Evolutionary conservation across 2,113 vertebrate genomes (phyloP).

Genomic region (Poeciliopsis occidentalis): DNA sequence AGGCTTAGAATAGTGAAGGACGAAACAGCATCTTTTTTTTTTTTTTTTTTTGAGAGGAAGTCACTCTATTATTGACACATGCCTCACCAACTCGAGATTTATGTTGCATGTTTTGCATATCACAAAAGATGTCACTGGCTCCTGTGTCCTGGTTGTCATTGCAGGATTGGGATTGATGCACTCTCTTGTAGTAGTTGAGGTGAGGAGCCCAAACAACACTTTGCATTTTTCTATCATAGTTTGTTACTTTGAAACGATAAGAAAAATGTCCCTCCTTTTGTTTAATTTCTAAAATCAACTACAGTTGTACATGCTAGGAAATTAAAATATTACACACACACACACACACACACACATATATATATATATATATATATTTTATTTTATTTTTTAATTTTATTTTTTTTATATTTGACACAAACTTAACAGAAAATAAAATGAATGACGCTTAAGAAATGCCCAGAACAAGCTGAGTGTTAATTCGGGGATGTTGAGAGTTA

Average conservation of each 20-base stretch:
- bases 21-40: slow-evolving; percentile 47
- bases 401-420: slow-evolving; percentile 16
- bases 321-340: background rate
- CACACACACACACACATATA: too few species aligned
- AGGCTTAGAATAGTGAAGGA: slow-evolving; percentile 49
- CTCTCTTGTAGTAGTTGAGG: slow-evolving; percentile 19
- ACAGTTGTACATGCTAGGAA: slow-evolving; percentile 24
- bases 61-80: slow-evolving; percentile 56
- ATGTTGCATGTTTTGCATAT: slow-evolving; percentile 43
- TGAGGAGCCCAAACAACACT: background rate
- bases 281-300: slow-evolving; percentile 11
- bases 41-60: slow-evolving; percentile 57
- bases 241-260: background rate
- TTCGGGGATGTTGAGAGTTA: slow-evolving; percentile 23
- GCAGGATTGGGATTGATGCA: slow-evolving; percentile 47
- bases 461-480: slow-evolving; percentile 29
- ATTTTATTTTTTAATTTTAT: too few species aligned
- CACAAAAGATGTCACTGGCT: slow-evolving; percentile 29
- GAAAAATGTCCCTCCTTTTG: slow-evolving; percentile 22
- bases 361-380: too few species aligned
- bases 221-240: background rate
- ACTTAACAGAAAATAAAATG: slow-evolving; percentile 5
- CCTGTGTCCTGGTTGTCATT: slow-evolving; percentile 40
- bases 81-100: slow-evolving; percentile 44
- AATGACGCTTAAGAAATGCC: slow-evolving; percentile 11